These are phyloP conservation scores for Oeneis ivallda DNA, from an alignment of 2,888 invertebrate species.

Conservation along the genomic window DNA sequence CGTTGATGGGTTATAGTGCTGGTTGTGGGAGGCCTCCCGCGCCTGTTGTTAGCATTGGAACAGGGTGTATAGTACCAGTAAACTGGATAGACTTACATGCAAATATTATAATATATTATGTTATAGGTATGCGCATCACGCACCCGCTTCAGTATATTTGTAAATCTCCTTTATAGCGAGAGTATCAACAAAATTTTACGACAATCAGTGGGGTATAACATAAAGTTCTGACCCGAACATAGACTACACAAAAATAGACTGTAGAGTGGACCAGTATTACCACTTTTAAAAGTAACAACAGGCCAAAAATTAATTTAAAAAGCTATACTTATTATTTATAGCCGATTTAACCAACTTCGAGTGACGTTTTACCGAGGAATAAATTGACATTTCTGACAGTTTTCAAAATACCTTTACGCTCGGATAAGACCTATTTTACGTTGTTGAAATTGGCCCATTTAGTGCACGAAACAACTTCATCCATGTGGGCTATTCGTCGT, in stretches of 20 bases:
- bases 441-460: too few relatives aligned
- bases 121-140: conserved; percentile 10
- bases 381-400: too few relatives aligned
- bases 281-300: not conserved
- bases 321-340: too few relatives aligned
- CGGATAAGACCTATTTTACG: too few relatives aligned
- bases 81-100: conserved; percentile 4
- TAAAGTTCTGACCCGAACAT: conserved; percentile 10
- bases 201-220: conserved; percentile 13
- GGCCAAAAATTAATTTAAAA: too few relatives aligned
- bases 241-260: not conserved
- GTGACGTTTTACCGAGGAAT: too few relatives aligned
- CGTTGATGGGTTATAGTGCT: too few relatives aligned
- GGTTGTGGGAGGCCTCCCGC: too few relatives aligned
- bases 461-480: too few relatives aligned
- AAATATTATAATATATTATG: conserved; percentile 23
- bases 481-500: too few relatives aligned
- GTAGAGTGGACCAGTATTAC: not conserved
- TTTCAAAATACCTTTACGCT: too few relatives aligned
- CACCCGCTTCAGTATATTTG: conserved; percentile 1
- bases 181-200: conserved; percentile 18
- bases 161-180: conserved; percentile 14
- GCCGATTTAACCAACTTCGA: too few relatives aligned
- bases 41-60: not conserved
- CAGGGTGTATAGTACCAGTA: not conserved